Evolutionary conservation across 2,797 vertebrate species (phyloP), one percentile per base, ranked within the genome.

Genomic region (Dipus sagitta): DNA sequence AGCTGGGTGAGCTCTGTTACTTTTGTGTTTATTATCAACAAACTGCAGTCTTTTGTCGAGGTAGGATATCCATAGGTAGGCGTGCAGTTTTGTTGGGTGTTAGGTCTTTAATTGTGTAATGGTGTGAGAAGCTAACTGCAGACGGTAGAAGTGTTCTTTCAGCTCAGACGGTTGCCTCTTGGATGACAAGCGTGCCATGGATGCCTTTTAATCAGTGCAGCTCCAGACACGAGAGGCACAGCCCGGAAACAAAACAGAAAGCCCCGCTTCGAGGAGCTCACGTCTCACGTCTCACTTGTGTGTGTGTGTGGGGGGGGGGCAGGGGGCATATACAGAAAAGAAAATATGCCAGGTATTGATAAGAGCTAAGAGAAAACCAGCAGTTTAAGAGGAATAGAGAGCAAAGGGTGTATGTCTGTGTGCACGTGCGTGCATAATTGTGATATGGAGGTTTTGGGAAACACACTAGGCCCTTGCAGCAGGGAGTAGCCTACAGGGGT

Each of bases 71-170:
- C 60, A 15, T 58, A 82, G 93, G 82, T 81, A 75, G 38, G 65
- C n/a, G 30, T 64, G 21, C 17, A 21, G 15, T n/a, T 81, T 91
- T 71, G 20, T 91, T 74, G 18, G 13, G 11, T 42, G 21, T 87
- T 83, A 34, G 64, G 34, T 92, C 24, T 92, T 38, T 38, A 38
- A 38, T 75, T 84, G 74, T 78, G 11, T 78, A 89, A 75, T 89
- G 30, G n/a, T 75, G 3, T 62, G 68, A 14, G 76, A 84, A 71
- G 8, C 47, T 21, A 60, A 82, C 75, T 58, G 23, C 9, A 68
- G 1, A 60, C 62, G 4, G 21, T 60, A 34, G 58, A 34, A 38
- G 2, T 54, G 12, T 80, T 80, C 95, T 90, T 64, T 87, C 58
- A 85, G 47, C 21, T 85, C 60, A 70, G 68, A 42, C 42, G 72